phyloP scores from a whole-genome alignment of 2,113 vertebrate species.

The Plestiodon gilberti region DNA sequence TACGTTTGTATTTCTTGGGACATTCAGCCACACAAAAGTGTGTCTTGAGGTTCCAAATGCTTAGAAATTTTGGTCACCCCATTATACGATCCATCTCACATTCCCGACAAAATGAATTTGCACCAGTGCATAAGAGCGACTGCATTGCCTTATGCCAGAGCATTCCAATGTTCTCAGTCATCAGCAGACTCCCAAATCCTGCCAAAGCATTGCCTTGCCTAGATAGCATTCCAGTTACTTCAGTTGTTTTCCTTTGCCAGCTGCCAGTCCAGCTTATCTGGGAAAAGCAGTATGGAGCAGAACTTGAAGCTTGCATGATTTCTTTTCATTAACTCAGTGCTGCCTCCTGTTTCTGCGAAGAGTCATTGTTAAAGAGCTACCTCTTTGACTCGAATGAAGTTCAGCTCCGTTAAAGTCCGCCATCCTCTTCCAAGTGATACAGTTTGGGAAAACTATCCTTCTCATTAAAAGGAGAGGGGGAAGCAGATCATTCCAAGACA shows the following conservation, averaged over 20 bases:
- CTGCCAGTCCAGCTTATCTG: not conserved
- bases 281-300: slow-evolving; percentile 23
- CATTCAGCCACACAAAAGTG: not conserved
- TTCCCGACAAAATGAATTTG: not conserved
- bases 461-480: slow-evolving; percentile 14
- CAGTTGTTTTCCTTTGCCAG: slow-evolving; percentile 22
- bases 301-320: slow-evolving; percentile 32
- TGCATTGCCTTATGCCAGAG: not conserved
- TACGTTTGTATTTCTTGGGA: too few species aligned
- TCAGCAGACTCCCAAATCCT: not conserved
- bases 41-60: not conserved
- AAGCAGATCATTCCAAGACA: not conserved
- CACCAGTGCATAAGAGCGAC: not conserved
- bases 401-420: not conserved
- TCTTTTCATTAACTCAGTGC: not conserved
- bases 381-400: not conserved
- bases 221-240: not conserved
- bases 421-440: not conserved
- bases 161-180: fast-evolving
- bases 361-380: slow-evolving; percentile 22
- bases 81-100: not conserved
- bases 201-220: not conserved
- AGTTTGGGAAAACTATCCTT: not conserved
- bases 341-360: slow-evolving; percentile 20
- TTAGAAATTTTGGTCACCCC: not conserved